Evolutionary conservation across 2,888 invertebrate species (phyloP).

Genomic region (Lasioglossum zephyrum): DNA sequence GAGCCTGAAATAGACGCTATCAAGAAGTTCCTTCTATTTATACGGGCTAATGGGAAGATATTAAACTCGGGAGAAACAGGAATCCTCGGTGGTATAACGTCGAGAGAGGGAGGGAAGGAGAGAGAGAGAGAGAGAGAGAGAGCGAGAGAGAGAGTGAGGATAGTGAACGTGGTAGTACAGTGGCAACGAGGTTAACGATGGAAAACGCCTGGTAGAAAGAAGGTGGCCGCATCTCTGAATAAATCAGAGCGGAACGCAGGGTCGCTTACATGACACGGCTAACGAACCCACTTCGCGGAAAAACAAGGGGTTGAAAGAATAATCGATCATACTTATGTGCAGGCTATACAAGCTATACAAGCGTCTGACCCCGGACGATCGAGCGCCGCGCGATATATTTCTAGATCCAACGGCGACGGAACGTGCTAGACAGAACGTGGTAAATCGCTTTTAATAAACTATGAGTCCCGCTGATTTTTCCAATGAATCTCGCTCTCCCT

Average conservation of each 20-base stretch:
- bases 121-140: neutral
- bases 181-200: slow-evolving; percentile 47
- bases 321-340: slow-evolving; percentile 75
- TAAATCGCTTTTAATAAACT: slow-evolving; percentile 57
- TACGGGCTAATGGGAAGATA: slow-evolving; percentile 20
- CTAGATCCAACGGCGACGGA: slow-evolving; percentile 14
- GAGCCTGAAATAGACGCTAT: slow-evolving; percentile 9
- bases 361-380: slow-evolving; percentile 46
- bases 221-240: slow-evolving; percentile 54
- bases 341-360: slow-evolving; percentile 36
- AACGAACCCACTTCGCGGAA: slow-evolving; percentile 70
- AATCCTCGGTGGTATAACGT: neutral
- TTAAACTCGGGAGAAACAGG: slow-evolving; percentile 18
- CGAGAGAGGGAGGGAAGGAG: neutral
- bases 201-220: slow-evolving; percentile 11
- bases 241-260: slow-evolving; percentile 58
- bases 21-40: slow-evolving; percentile 21
- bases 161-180: neutral
- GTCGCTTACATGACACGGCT: slow-evolving; percentile 55
- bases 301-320: slow-evolving; percentile 75
- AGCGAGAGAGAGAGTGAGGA: neutral
- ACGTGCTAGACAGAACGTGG: slow-evolving; percentile 25
- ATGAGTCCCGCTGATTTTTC: slow-evolving; percentile 51
- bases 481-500: neutral
- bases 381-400: slow-evolving; percentile 41